Evolutionary conservation across 2,888 invertebrate species (phyloP).

Genomic region (Campoplex nolae): DNA sequence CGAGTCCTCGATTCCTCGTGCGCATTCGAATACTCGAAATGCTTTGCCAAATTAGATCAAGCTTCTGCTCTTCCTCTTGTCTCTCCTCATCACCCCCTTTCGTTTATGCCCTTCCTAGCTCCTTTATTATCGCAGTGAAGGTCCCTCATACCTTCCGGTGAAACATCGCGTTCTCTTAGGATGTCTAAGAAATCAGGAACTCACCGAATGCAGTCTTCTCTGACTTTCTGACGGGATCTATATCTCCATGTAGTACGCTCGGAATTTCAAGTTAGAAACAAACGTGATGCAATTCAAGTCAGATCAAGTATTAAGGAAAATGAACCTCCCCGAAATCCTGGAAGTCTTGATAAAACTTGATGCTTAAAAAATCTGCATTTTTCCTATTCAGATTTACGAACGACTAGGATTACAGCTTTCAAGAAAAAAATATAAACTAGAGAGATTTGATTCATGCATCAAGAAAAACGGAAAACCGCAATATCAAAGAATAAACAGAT

Average conservation of each 20-base stretch:
- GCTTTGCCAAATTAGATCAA: conserved; percentile 64
- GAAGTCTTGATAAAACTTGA: background rate
- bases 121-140: background rate
- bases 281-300: no score
- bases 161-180: conserved; percentile 49
- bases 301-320: background rate
- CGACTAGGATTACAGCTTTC: background rate
- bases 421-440: background rate
- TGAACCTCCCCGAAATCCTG: background rate
- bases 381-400: conserved; percentile 1
- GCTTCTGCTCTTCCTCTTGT: conserved; percentile 39
- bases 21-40: conserved; percentile 57
- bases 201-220: background rate
- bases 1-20: conserved; percentile 51
- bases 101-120: background rate
- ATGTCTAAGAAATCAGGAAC: conserved; percentile 35
- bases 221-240: background rate
- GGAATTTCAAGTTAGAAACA: background rate
- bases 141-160: conserved; percentile 30
- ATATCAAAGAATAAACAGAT: background rate
- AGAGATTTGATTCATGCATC: background rate
- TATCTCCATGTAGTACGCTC: background rate
- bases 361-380: conserved; percentile 21
- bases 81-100: background rate
- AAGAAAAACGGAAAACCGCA: no score